A percentile compares a stretch with the other conserved stretches of the same genome.
These are phyloP conservation scores for Pocillopora grandis DNA, from an alignment of 92 coral and sea anemone genomes.

Conservation along the genomic window DNA sequence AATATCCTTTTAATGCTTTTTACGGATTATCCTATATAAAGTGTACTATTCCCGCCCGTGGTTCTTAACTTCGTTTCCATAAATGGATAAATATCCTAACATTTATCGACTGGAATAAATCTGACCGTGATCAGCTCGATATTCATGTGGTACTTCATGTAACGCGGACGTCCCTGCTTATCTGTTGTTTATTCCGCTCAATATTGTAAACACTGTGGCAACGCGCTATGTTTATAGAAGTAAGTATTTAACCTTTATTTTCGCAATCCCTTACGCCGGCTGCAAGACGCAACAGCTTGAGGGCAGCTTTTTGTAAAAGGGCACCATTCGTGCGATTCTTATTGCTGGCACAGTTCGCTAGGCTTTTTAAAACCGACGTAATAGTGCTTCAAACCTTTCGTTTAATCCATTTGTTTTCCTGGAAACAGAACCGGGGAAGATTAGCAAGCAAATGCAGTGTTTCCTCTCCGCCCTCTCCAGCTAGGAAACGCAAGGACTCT, in stretches of 20 bases:
- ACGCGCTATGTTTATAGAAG: conserved; percentile 32
- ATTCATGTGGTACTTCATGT: conserved; percentile 25
- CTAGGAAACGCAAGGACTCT: conserved; percentile 68
- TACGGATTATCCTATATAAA: conserved; percentile 10
- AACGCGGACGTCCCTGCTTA: conserved; percentile 10
- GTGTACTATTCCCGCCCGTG: not conserved
- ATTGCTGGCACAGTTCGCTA: not conserved
- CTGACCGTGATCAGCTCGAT: conserved; percentile 10
- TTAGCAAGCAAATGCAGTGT: conserved; percentile 94
- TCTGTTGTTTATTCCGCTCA: conserved; percentile 19
- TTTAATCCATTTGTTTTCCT: conserved; percentile 14
- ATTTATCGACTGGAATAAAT: not conserved
- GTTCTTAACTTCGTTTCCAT: not conserved
- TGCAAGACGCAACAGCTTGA: conserved; percentile 3
- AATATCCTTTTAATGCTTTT: conserved; percentile 18
- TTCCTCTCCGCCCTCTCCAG: conserved; percentile 79
- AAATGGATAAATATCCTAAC: not conserved
- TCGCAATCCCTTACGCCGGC: conserved; percentile 3
- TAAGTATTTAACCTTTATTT: conserved; percentile 22
- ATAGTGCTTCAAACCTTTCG: conserved; percentile 14
- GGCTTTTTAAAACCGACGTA: not conserved
- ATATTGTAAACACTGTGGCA: conserved; percentile 20
- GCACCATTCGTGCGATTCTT: not conserved
- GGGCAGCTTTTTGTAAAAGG: too few species aligned
- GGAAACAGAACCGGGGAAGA: conserved; percentile 92